phyloP scores from a whole-genome alignment of 1,140 invertebrate species.

The Drosophila subobscura region DNA sequence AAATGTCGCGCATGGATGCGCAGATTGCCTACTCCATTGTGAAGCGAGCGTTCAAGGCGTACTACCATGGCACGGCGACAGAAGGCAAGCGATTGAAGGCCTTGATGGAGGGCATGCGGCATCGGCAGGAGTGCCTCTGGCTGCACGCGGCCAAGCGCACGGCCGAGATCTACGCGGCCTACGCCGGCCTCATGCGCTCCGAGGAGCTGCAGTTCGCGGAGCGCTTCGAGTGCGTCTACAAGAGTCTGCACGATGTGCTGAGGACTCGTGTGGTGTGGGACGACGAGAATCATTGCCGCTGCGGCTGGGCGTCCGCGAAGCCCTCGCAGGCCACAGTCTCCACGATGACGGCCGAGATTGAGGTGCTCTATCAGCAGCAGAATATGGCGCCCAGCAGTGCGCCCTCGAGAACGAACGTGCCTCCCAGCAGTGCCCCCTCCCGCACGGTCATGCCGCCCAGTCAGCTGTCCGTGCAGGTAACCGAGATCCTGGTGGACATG shows the following conservation, averaged over 20 bases:
- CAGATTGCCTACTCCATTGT: slow-evolving; percentile 72
- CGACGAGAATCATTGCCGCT: slow-evolving; percentile 2
- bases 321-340: neutral
- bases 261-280: slow-evolving; percentile 19
- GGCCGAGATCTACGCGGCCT: slow-evolving; percentile 55
- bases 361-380: slow-evolving; percentile 38
- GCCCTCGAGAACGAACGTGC: neutral
- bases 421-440: slow-evolving; percentile 16
- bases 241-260: slow-evolving; percentile 40
- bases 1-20: slow-evolving; percentile 65
- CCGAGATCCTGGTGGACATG: too few relatives aligned
- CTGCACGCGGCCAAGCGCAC: slow-evolving; percentile 63
- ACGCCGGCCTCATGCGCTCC: slow-evolving; percentile 58
- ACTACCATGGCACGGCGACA: slow-evolving; percentile 55
- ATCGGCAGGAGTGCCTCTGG: slow-evolving; percentile 66
- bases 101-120: slow-evolving; percentile 13
- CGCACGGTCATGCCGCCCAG: too few relatives aligned
- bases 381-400: slow-evolving; percentile 7
- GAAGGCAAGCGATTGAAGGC: slow-evolving; percentile 16
- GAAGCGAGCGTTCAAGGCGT: slow-evolving; percentile 71
- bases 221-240: slow-evolving; percentile 70
- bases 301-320: neutral
- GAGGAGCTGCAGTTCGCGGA: slow-evolving; percentile 58
- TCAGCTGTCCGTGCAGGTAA: too few relatives aligned
- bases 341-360: slow-evolving; percentile 32